These are phyloP conservation scores for Mystacornis crossleyi DNA, from an alignment of 2,113 vertebrate genomes.

Conservation along the genomic window DNA sequence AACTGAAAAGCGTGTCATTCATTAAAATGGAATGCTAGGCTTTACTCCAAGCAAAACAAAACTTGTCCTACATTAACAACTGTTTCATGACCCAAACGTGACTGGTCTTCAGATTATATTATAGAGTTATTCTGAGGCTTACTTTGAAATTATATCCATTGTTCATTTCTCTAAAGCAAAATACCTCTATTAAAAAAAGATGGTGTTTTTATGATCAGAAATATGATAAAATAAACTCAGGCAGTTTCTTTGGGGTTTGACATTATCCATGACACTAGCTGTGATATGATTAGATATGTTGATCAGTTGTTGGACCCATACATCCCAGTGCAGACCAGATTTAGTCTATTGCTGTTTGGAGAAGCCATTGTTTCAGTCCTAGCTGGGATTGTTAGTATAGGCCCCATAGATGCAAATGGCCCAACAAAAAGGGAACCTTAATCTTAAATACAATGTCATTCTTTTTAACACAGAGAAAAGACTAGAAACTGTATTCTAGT, in stretches of 20 bases:
- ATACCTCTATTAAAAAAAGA: neutral
- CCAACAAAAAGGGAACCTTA: neutral
- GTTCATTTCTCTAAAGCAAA: neutral
- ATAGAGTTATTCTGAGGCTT: neutral
- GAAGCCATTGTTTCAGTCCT: neutral
- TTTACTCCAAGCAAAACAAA: neutral
- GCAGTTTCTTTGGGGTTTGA: neutral
- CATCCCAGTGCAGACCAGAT: neutral
- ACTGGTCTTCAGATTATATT: neutral
- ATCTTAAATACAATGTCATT: neutral
- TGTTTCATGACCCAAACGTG: neutral
- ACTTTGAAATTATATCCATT: neutral
- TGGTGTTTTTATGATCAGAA: neutral
- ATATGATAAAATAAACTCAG: neutral
- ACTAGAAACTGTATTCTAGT: neutral
- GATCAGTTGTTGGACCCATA: neutral
- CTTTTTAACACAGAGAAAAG: neutral
- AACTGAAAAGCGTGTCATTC: neutral
- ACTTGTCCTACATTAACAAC: neutral
- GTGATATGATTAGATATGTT: neutral
- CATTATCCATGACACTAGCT: neutral
- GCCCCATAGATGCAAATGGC: neutral
- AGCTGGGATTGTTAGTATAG: neutral
- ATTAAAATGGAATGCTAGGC: neutral
- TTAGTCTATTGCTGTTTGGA: neutral